A percentile compares a stretch with the other conserved stretches of the same genome.
These are phyloP conservation scores for Leptonema lineaticorne DNA, from an alignment of 1,140 invertebrate genomes.

Conservation along the genomic window DNA sequence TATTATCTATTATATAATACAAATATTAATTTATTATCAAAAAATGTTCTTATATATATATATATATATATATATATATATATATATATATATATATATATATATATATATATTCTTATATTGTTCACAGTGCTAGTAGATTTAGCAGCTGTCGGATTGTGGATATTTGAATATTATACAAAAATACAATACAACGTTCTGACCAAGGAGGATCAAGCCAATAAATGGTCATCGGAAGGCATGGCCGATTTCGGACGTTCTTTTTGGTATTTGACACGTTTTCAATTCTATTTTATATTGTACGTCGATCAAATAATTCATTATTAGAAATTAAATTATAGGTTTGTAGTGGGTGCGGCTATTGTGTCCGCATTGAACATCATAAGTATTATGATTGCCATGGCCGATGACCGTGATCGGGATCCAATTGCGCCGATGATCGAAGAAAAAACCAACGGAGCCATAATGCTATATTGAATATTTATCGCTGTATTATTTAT, in stretches of 20 bases:
- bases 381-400: slow-evolving; percentile 71
- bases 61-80: not conserved
- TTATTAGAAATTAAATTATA: slow-evolving; percentile 47
- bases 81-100: slow-evolving; percentile 14
- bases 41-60: not conserved
- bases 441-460: slow-evolving; percentile 80
- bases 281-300: no score
- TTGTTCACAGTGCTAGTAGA: slow-evolving; percentile 71
- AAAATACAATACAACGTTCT: slow-evolving; percentile 72
- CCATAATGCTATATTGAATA: slow-evolving; percentile 78
- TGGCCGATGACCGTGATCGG: slow-evolving; percentile 63
- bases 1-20: slow-evolving; percentile 47
- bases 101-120: slow-evolving; percentile 47
- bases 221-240: slow-evolving; percentile 70
- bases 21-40: not conserved
- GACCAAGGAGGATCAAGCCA: slow-evolving; percentile 64
- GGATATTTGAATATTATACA: slow-evolving; percentile 68
- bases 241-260: slow-evolving; percentile 72
- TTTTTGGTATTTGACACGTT: slow-evolving; percentile 67
- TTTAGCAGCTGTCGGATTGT: slow-evolving; percentile 63
- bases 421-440: slow-evolving; percentile 67
- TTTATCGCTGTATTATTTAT: not conserved
- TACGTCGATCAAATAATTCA: not conserved
- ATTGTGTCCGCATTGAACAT: slow-evolving; percentile 74
- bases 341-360: slow-evolving; percentile 74